Evolutionary conservation across 2,797 vertebrate genomes (phyloP).

Genomic region (Lophius americanus): DNA sequence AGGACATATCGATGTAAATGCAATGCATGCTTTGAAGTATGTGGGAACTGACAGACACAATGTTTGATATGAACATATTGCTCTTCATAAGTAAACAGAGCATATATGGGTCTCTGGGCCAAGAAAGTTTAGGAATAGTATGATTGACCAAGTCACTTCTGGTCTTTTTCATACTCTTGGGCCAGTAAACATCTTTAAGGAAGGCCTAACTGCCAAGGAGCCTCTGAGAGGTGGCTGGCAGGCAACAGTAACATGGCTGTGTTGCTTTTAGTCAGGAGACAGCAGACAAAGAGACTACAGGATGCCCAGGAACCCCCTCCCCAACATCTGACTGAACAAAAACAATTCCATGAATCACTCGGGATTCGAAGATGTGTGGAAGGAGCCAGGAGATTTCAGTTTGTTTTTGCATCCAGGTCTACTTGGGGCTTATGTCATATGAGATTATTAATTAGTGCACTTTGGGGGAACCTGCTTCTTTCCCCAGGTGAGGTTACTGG

Average conservation of each 20-base stretch:
- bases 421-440: slow-evolving; percentile 64
- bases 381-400: slow-evolving; percentile 78
- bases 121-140: slow-evolving; percentile 30
- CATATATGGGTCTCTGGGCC: too few relatives aligned
- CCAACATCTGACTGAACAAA: slow-evolving; percentile 80
- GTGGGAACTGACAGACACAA: too few relatives aligned
- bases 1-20: too few relatives aligned
- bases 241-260: slow-evolving; percentile 70
- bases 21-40: too few relatives aligned
- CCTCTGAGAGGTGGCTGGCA: slow-evolving; percentile 61
- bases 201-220: slow-evolving; percentile 53
- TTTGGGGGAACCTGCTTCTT: slow-evolving; percentile 61
- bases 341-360: slow-evolving; percentile 82
- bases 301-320: slow-evolving; percentile 72
- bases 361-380: slow-evolving; percentile 73
- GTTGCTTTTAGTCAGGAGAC: slow-evolving; percentile 68
- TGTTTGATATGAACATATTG: too few relatives aligned
- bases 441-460: slow-evolving; percentile 82
- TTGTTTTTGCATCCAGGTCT: slow-evolving; percentile 77
- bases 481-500: slow-evolving; percentile 67
- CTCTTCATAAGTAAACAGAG: too few relatives aligned
- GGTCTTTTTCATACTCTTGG: slow-evolving; percentile 13
- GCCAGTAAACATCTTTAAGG: slow-evolving; percentile 46
- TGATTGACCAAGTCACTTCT: background rate
- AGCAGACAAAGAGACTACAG: slow-evolving; percentile 84